Evolutionary conservation across 2,888 invertebrate species (phyloP), one percentile per base, ranked within the genome.

Genomic region (Scaptomyza caliginosa): DNA sequence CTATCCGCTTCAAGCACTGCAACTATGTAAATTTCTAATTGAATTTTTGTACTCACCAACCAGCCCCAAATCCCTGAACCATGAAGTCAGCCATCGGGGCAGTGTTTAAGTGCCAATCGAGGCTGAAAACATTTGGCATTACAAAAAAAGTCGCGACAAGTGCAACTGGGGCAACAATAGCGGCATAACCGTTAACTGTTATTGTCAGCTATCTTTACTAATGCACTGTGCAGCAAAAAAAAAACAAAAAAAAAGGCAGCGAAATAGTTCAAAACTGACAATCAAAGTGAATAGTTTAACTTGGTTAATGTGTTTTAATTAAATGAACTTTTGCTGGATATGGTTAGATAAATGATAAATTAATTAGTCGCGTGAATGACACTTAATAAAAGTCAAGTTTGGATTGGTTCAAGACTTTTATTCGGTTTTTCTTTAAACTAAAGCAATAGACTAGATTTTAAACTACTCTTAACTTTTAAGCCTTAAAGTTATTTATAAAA

Each of bases 21-120:
- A 52, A 67, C 68, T 58, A 58, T 67, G 62, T 62, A 71, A 62
- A 67, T 62, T 73, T 69, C 64, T 73, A 73, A 73, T 74, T 71
- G 74, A 28, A 55, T 51, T 67, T 56, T 52, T 13, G 26, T 48
- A 38, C 16, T 2, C 21, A 34, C 16, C 48, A 23, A 23, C 19
- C 36, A 17, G 16, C 17, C 17, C n/a, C 39, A 8, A 21, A 10
- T 7, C 19, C 26, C 13, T 32, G 32, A 7, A 34, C 3, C 10
- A 3, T 32, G 16, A 11, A n/a, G 5, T 4, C 32, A 34, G 13
- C 32, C 32, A 13, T 34, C 16, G 4, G n/a, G 28, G 3, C 5
- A 19, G 24, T 19, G 21, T 42, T 57, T 13, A 11, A 23, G 58
- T 36, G 59, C 59, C 32, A 30, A 28, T 23, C 45, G 26, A 30